Base-by-base conservation (phyloP, 2,113 vertebrate genomes). In the Oryzias melastigma region DNA sequence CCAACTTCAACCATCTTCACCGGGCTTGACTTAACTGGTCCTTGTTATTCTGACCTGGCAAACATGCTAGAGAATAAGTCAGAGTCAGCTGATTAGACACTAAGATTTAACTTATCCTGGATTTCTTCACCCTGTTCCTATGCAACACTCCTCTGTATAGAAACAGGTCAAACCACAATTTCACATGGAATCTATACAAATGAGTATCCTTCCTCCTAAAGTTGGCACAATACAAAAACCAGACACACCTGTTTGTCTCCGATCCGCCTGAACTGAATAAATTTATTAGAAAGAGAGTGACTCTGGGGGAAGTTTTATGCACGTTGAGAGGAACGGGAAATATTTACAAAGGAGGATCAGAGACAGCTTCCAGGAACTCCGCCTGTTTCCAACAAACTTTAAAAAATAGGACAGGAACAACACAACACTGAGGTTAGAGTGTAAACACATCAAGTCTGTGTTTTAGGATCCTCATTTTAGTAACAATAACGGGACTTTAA, bases 341-440 rank as follows among this genome's bases (percentile, higher is more conserved):
- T 18, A 50, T 50, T 43, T 53, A 46, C 27, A 56, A 5, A 19
- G 41, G 5, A 72, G 48, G 64, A 71, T 24, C 29, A 10, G 35
- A 35, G 35, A 1, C 35, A 35, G 43, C 53, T 45, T 73, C 56
- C 65, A 78, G 64, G 61, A 80, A 56, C 71, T 52, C 46, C 47
- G 68, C 71, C 71, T 19, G 53, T 49, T 83, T 45, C 58, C 4
- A 52, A 14, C 25, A 43, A 59, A 43, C 62, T 60, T 13, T 3
- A 64, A 43, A 14, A 45, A n/a, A 7, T 16, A 20, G 45, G 15
- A 19, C 4, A 62, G 41, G 68, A 62, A 75, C 64, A 18, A 65
- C 56, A 61, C 16, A n/a, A 1, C 58, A 41, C 61, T 44, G 40
- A 6, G 55, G 8, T 52, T n/a, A 22, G 19, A 58, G 27, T 41